These are phyloP conservation scores for Myotis brandtii DNA, from an alignment of 2,113 vertebrate species.

Conservation along the genomic window DNA sequence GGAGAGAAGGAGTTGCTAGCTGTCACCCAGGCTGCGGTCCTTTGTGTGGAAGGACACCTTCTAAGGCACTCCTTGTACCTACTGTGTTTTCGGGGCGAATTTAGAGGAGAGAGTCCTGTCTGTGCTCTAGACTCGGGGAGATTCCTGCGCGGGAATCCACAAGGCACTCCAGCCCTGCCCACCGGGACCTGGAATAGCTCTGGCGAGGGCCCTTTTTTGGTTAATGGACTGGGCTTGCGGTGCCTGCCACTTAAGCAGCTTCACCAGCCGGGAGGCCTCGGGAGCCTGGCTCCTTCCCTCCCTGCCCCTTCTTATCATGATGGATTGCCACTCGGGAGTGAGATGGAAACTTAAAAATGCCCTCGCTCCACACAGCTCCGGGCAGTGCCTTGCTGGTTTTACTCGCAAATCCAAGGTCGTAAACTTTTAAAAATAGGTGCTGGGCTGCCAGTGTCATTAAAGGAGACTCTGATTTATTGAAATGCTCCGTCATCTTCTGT, in stretches of 20 bases:
- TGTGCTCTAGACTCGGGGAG: accelerated
- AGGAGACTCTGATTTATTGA: constrained; percentile 56
- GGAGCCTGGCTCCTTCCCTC: constrained; percentile 47
- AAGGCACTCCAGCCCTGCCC: neutral
- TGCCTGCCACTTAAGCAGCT: constrained; percentile 32
- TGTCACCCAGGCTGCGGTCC: accelerated
- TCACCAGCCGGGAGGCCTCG: neutral
- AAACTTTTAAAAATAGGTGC: constrained; percentile 80
- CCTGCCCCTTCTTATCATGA: constrained; percentile 67
- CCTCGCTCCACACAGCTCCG: neutral
- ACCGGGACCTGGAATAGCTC: constrained; percentile 1
- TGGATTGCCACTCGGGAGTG: constrained; percentile 44
- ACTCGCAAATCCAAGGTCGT: constrained; percentile 67
- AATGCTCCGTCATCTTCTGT: neutral
- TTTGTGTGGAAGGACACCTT: neutral
- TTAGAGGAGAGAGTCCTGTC: accelerated
- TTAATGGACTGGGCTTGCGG: constrained; percentile 21
- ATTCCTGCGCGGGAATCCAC: accelerated
- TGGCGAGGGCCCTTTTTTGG: constrained; percentile 65
- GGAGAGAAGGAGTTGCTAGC: neutral
- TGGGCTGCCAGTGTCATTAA: constrained; percentile 58
- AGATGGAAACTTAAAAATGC: constrained; percentile 53
- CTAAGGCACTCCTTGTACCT: accelerated
- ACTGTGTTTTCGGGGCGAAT: accelerated
- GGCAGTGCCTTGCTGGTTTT: constrained; percentile 38